Conservation (phyloP, 2,797 vertebrate species). For the Peromyscus melanophrys region DNA sequence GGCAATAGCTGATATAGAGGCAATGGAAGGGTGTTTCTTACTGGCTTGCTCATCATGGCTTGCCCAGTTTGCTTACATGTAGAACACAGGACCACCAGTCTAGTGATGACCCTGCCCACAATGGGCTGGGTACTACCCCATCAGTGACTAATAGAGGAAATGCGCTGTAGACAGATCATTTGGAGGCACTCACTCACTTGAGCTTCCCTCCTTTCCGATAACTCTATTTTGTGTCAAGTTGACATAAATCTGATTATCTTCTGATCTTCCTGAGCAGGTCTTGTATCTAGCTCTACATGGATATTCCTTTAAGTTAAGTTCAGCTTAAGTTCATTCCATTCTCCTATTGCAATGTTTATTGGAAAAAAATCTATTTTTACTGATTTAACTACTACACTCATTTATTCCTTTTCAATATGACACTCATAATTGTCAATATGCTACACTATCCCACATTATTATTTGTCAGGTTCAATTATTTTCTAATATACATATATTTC, state of each 20-base stretch:
- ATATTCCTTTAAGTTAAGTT: background rate
- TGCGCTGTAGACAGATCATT: background rate
- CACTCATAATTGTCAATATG: background rate
- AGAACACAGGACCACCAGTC: background rate
- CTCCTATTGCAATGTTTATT: background rate
- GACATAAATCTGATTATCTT: background rate
- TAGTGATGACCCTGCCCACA: background rate
- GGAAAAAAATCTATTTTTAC: background rate
- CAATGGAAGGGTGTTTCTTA: background rate
- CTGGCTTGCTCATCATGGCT: background rate
- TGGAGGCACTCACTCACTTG: background rate
- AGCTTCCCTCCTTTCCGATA: background rate
- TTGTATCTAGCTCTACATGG: background rate
- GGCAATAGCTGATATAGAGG: background rate
- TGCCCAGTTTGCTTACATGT: background rate
- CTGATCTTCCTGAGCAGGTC: background rate
- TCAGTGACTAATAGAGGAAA: background rate
- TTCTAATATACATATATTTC: background rate
- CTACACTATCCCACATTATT: no score
- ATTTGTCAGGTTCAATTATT: background rate
- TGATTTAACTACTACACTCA: background rate
- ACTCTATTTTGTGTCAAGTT: background rate
- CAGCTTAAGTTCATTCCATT: background rate
- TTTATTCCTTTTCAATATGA: background rate
- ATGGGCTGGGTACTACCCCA: background rate